Evolutionary conservation across 2,888 invertebrate genomes (phyloP).

Genomic region (Drosophila percnosoma): DNA sequence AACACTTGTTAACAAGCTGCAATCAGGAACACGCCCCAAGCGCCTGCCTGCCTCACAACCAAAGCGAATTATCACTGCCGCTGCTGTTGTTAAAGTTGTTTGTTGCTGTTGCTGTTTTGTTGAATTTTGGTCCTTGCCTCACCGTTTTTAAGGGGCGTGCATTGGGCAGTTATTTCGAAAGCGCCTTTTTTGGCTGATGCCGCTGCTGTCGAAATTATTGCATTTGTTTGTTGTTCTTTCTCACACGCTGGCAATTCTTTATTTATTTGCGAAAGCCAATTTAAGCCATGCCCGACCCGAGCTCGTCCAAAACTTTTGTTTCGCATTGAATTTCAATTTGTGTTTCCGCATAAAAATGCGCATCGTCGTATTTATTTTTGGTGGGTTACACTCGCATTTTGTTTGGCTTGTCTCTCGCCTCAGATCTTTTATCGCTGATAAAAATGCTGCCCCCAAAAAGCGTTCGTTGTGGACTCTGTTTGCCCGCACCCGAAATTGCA

Average conservation of each 20-base stretch:
- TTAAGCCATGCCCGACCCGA: slow-evolving; percentile 50
- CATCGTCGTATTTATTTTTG: slow-evolving; percentile 66
- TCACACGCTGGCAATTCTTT: slow-evolving; percentile 48
- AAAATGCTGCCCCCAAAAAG: slow-evolving; percentile 60
- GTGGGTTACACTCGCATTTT: slow-evolving; percentile 62
- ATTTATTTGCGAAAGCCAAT: slow-evolving; percentile 77
- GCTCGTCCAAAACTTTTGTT: slow-evolving; percentile 55
- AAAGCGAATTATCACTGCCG: slow-evolving; percentile 63
- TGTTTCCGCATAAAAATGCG: slow-evolving; percentile 79
- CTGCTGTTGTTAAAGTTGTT: slow-evolving; percentile 10
- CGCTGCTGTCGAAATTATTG: slow-evolving; percentile 34
- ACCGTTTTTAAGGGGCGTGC: slow-evolving; percentile 48
- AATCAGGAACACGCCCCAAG: slow-evolving; percentile 82
- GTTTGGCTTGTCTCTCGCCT: slow-evolving; percentile 57
- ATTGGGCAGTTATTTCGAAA: slow-evolving; percentile 64
- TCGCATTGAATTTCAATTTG: slow-evolving; percentile 81
- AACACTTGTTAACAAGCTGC: slow-evolving; percentile 83
- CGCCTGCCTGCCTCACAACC: slow-evolving; percentile 59
- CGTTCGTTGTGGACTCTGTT: slow-evolving; percentile 31
- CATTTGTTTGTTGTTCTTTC: slow-evolving; percentile 56
- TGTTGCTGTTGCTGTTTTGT: slow-evolving; percentile 4
- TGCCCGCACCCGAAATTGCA: slow-evolving; percentile 48
- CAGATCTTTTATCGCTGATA: slow-evolving; percentile 78
- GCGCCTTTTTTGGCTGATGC: slow-evolving; percentile 56
- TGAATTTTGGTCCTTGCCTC: slow-evolving; percentile 18